A percentile compares a stretch with the other conserved stretches of the same genome.
Evolutionary conservation across 2,113 vertebrate species (phyloP).

Genomic region (Varanus komodoensis): DNA sequence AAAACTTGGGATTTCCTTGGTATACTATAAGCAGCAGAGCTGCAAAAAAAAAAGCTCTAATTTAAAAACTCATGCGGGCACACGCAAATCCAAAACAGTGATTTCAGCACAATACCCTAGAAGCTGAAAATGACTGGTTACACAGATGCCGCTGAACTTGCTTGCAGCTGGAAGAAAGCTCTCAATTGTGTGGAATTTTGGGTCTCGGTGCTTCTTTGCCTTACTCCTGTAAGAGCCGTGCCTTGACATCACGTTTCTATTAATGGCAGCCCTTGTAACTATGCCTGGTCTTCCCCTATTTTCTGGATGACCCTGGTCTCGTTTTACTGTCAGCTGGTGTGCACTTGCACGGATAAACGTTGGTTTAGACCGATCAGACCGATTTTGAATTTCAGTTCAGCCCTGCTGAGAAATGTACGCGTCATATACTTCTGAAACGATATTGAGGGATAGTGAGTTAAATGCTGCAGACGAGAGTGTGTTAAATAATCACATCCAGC

Average conservation of each 20-base stretch:
- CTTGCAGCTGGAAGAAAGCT: neutral
- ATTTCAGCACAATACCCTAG: neutral
- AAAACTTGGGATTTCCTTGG: neutral
- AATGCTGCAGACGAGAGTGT: slow-evolving; percentile 28
- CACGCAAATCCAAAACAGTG: neutral
- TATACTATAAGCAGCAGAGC: neutral
- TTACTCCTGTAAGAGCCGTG: neutral
- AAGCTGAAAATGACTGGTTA: neutral
- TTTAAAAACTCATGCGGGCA: neutral
- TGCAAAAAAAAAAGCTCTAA: neutral
- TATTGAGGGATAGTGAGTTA: slow-evolving; percentile 1
- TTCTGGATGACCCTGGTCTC: neutral
- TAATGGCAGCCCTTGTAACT: neutral
- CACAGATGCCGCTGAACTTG: neutral
- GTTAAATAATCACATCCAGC: slow-evolving; percentile 3
- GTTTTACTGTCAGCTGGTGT: no score
- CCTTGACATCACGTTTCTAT: neutral
- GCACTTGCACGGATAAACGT: no score
- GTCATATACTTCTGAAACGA: slow-evolving; percentile 39
- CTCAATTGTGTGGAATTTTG: neutral
- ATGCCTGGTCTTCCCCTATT: neutral
- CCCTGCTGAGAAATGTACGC: slow-evolving; percentile 7
- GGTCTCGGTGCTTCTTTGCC: neutral
- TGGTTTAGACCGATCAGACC: no score
- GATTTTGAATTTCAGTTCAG: neutral